Evolutionary conservation across 1,140 invertebrate species (phyloP), one percentile per base, ranked within the genome.

Genomic region (Caenorhabditis latens): DNA sequence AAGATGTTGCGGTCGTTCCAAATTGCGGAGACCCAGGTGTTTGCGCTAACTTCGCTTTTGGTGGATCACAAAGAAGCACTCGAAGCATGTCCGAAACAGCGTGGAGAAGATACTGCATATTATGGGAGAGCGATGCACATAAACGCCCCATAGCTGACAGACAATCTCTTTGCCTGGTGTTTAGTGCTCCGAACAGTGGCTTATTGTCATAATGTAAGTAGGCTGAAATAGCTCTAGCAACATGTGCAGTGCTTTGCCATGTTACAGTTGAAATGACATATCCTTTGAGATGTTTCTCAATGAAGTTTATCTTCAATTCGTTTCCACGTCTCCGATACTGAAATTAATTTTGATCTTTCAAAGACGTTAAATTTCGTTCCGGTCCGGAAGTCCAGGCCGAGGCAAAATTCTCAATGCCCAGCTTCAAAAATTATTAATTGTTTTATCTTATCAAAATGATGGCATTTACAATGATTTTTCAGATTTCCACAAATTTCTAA

Each of bases 171-270:
- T 91, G 91, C 82, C 91, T 50, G 7, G 92, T 92, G 67, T 92
- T 92, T n/a, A 91, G 85, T 1, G 91, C 91, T 43, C 91, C 92
- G 83, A 92, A 92, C 8, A 92, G 86, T 13, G 91, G 91, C 65
- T 92, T 92, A 9, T 90, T 89, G 50, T 92, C 91, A 19, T 83
- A 82, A n/a, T 89, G 57, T n/a, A 92, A 82, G 24, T 90, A 87
- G 8, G 91, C 63, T 24, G 85, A 46, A 63, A 92, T 85, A 4
- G 88, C 86, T 24, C 91, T 87, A 19, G 91, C 84, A 6, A 92
- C 86, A 61, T 90, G 92, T 0, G 90, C 88, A 32, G 91, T 92
- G 21, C 83, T 88, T 43, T 84, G 86, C 86, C 86, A 87, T 32
- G 71, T 79, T 7, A 67, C 67, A 14, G 71, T 84, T 7, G 86